Evolutionary conservation across 2,888 invertebrate genomes (phyloP).

Genomic region (Drosophila crucigera): DNA sequence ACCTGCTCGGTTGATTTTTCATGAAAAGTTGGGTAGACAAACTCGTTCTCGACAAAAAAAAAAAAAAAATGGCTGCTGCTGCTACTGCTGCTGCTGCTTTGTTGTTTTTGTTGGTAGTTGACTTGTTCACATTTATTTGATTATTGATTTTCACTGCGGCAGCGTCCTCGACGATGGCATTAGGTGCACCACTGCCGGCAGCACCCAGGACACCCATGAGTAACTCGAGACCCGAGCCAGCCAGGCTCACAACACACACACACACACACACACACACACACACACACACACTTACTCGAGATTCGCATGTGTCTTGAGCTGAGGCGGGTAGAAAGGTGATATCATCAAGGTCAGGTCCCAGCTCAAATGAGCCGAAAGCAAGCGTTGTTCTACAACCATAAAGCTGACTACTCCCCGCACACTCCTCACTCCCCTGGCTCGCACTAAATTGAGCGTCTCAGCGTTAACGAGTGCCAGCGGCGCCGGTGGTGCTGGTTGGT

Average conservation of each 20-base stretch:
- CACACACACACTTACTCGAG: conserved; percentile 27
- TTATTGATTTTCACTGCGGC: conserved; percentile 70
- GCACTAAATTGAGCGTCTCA: conserved; percentile 78
- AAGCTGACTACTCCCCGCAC: conserved; percentile 46
- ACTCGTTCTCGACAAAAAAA: conserved; percentile 13
- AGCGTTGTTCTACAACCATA: conserved; percentile 41
- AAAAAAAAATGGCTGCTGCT: conserved; percentile 6
- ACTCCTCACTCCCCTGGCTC: conserved; percentile 18
- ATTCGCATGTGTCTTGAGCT: conserved; percentile 65
- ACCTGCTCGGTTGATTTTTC: conserved; percentile 7
- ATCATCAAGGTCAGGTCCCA: conserved; percentile 73
- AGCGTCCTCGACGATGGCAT: conserved; percentile 52
- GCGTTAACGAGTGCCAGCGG: conserved; percentile 70
- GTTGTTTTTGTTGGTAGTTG: conserved; percentile 65
- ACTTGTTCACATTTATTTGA: conserved; percentile 72
- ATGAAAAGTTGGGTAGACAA: conserved; percentile 34
- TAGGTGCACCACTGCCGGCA: conserved; percentile 60
- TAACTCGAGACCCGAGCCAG: conserved; percentile 55
- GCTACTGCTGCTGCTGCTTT: background rate
- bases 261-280: conserved; percentile 21
- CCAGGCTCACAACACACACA: conserved; percentile 33
- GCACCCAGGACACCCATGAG: conserved; percentile 49
- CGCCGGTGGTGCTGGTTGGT: conserved; percentile 43
- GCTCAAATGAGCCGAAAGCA: conserved; percentile 59
- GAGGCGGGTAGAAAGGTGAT: conserved; percentile 60